Conservation (phyloP, 2,888 invertebrate genomes). For the Molanna angustata region DNA sequence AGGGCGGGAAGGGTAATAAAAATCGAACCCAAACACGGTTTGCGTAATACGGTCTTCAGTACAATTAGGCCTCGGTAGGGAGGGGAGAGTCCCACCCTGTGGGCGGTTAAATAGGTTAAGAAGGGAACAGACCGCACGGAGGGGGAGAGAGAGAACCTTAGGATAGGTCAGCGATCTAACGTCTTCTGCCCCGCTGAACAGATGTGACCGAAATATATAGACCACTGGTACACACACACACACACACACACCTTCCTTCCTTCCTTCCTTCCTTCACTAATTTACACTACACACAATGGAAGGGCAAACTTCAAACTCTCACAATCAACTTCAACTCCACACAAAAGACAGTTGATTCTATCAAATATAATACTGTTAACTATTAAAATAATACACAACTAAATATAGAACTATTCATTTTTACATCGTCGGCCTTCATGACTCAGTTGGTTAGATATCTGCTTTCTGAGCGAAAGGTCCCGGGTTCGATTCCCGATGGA, state of each 20-base stretch:
- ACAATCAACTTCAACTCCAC: too few relatives aligned
- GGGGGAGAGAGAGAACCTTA: conserved; percentile 31
- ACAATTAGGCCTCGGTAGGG: conserved; percentile 30
- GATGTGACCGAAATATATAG: conserved; percentile 46
- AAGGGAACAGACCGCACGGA: conserved; percentile 24
- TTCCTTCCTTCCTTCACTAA: too few relatives aligned
- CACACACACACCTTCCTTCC: too few relatives aligned
- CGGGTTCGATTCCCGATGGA: background rate
- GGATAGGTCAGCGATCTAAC: conserved; percentile 38
- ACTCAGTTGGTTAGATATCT: background rate
- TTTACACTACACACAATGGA: too few relatives aligned
- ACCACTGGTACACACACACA: too few relatives aligned
- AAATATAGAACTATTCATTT: too few relatives aligned
- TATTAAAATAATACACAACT: too few relatives aligned
- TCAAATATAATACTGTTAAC: too few relatives aligned
- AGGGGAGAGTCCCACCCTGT: conserved; percentile 18
- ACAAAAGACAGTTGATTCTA: too few relatives aligned
- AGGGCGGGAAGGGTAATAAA: conserved; percentile 18
- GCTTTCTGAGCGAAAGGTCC: background rate
- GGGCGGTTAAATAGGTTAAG: conserved; percentile 33
- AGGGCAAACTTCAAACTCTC: too few relatives aligned
- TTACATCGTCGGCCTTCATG: background rate
- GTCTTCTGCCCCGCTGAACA: conserved; percentile 40
- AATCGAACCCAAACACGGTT: conserved; percentile 31
- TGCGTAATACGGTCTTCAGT: conserved; percentile 31